A percentile compares a stretch with the other conserved stretches of the same genome.
phyloP scores from a whole-genome alignment of 2,797 vertebrate species.

The Rhynchonycteris naso region DNA sequence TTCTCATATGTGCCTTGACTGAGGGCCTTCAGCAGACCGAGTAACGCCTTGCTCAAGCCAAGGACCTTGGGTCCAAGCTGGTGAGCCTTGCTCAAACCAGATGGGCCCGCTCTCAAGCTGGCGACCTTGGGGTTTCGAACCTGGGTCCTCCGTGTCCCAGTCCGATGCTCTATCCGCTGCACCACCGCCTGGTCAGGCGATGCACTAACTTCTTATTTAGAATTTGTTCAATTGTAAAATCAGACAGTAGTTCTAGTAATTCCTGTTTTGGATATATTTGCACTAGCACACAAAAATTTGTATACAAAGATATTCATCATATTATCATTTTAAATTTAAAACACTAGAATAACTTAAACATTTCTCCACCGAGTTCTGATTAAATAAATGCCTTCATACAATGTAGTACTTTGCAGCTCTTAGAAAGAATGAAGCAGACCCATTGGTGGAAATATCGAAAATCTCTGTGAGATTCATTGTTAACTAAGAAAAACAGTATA shows the following conservation, averaged over 20 bases:
- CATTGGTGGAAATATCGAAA: not conserved
- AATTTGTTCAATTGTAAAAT: constrained; percentile 39
- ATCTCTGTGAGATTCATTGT: not conserved
- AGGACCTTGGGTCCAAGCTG: no score
- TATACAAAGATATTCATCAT: not conserved
- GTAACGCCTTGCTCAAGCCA: no score
- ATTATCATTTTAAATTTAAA: constrained; percentile 28
- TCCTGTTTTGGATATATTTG: constrained; percentile 28
- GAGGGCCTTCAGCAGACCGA: no score
- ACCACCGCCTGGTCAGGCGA: no score
- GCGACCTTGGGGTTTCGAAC: no score
- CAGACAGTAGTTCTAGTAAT: constrained; percentile 7
- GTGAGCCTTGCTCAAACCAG: no score
- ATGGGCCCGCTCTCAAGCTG: no score
- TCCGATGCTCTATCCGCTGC: no score
- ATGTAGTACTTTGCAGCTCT: not conserved
- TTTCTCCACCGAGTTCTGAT: not conserved
- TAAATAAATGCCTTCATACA: not conserved
- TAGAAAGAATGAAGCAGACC: not conserved
- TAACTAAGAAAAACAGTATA: constrained; percentile 42
- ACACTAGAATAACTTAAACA: constrained; percentile 11
- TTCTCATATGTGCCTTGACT: no score
- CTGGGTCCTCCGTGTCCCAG: no score
- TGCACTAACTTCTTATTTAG: constrained; percentile 42
- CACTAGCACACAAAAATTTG: constrained; percentile 11